Evolutionary conservation across 2,113 vertebrate species (phyloP).

Genomic region (Donacobius atricapilla): DNA sequence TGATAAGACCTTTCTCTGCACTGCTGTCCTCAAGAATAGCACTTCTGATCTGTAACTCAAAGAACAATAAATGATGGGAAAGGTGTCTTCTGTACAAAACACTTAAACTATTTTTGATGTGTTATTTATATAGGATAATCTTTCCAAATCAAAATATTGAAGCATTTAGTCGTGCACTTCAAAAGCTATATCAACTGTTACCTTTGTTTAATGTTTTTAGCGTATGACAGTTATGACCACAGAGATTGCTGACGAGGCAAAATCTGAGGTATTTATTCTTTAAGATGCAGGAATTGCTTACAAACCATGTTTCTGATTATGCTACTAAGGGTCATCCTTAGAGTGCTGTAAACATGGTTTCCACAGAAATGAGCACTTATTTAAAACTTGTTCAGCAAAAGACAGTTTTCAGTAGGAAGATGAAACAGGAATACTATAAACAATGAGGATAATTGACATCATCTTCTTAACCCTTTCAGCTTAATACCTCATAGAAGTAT

Average conservation of each 20-base stretch:
- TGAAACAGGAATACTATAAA: neutral
- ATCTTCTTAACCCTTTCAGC: neutral
- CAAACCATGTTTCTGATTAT: constrained; percentile 24
- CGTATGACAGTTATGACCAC: neutral
- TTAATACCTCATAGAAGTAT: neutral
- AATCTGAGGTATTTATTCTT: constrained; percentile 8
- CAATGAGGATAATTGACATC: neutral
- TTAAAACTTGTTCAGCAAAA: constrained; percentile 15
- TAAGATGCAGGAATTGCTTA: constrained; percentile 9
- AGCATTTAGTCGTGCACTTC: neutral
- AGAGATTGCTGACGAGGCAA: neutral
- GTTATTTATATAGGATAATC: constrained; percentile 26
- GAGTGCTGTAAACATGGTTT: neutral
- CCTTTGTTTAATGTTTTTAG: neutral
- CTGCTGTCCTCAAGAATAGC: neutral
- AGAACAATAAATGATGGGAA: neutral
- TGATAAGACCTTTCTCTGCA: neutral
- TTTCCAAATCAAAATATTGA: constrained; percentile 21
- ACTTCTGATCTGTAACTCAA: neutral
- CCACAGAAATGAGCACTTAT: constrained; percentile 9
- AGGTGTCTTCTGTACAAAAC: neutral
- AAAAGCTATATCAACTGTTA: neutral
- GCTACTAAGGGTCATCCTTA: neutral
- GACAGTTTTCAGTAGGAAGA: neutral
- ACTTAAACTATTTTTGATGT: neutral